Evolutionary conservation across 2,888 invertebrate species (phyloP), one percentile per base, ranked within the genome.

Genomic region (Chymomyza caudatula): DNA sequence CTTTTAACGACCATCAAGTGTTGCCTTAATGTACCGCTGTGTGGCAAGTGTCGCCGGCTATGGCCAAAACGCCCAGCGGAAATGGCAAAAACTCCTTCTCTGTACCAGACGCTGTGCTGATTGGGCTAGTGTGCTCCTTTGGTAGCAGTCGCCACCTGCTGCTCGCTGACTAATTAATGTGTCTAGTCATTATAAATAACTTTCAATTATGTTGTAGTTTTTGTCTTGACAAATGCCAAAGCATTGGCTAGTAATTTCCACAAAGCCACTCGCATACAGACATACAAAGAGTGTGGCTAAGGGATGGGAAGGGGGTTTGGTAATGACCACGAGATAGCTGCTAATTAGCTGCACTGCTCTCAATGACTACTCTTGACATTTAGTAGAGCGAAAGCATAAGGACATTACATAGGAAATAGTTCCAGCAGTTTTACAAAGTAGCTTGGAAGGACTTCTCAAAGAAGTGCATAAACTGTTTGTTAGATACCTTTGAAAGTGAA

Each of bases 191-290:
- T 70, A 71, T 76, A 78, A 80, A 78, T 78, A 77, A 69, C 68
- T 74, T 85, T 85, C 82, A 82, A 82, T 82, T 82, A 82, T 64
- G 78, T 82, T 79, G 72, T 74, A 65, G 76, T 77, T 65, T 22
- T 23, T 54, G 0, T 37, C 29, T 37, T 37, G 29, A 37, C 29
- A 11, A 11, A 37, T 37, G 0, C 11, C 29, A 37, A 37, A 37
- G 11, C 8, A 37, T 37, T 11, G 29, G 11, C 11, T 11, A 2
- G 29, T 37, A 37, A 37, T 37, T 37, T 2, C 11, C 29, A 37
- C 11, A 37, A 25, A 37, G 11, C n/a, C n/a, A n/a, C n/a, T n/a
- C n/a, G n/a, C n/a, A n/a, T n/a, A n/a, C n/a, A n/a, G n/a, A n/a
- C n/a, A n/a, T n/a, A n/a, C n/a, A n/a, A n/a, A n/a, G n/a, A n/a